Percentiles rank a stretch among this genome's conserved stretches.
These are phyloP conservation scores for Benitochromis conjunctus DNA, from an alignment of 2,113 vertebrate genomes.

Conservation along the genomic window DNA sequence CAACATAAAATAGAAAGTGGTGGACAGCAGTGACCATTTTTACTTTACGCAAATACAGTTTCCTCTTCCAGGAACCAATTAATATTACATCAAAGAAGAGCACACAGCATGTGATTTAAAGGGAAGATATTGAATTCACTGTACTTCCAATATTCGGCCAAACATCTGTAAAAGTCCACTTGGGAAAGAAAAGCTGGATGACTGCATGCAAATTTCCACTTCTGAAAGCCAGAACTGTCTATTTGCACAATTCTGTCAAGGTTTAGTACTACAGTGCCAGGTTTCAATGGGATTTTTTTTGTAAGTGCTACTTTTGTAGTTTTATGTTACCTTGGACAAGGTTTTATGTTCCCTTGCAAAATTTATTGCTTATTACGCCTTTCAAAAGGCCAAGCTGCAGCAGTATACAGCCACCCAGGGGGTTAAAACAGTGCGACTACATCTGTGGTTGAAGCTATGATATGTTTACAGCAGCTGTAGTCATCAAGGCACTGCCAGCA, in stretches of 20 bases:
- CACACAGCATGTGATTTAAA: not conserved
- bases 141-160: not conserved
- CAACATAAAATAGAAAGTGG: not conserved
- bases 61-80: not conserved
- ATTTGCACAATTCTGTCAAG: not conserved
- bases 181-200: not conserved
- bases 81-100: not conserved
- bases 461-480: not conserved
- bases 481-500: not conserved
- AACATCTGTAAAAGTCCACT: not conserved
- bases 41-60: not conserved
- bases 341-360: not conserved
- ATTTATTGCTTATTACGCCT: not conserved
- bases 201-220: not conserved
- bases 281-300: not conserved
- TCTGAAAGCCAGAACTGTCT: not conserved
- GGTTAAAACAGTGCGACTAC: not conserved
- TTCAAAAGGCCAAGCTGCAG: not conserved
- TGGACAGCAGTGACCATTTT: not conserved
- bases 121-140: not conserved
- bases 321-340: not conserved
- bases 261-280: not conserved
- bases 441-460: not conserved
- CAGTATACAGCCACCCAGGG: not conserved
- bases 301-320: not conserved